Evolutionary conservation across 2,797 vertebrate genomes (phyloP), one percentile per base, ranked within the genome.

Genomic region (Parambassis ranga): DNA sequence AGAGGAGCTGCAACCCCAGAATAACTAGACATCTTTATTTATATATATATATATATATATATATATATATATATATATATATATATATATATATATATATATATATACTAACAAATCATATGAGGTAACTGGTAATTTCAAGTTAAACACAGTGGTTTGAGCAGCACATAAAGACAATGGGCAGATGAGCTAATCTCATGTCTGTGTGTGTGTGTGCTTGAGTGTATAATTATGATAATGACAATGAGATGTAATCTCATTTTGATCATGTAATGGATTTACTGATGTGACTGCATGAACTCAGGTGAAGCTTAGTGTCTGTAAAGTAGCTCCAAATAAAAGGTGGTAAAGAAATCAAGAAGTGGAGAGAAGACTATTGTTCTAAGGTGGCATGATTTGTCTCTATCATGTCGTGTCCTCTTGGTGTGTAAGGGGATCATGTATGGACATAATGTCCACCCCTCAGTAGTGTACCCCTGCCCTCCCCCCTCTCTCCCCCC

Each of bases 381-480:
- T 60, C 22, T 4, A 6, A 42, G 44, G 14, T 30, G 53, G 47
- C 65, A 6, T 47, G 8, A 55, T 60, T 23, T 43, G 26, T 37
- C 28, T 44, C 36, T 48, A 15, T 70, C 39, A 9, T 62, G 56
- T 65, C 73, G 62, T 64, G 35, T 55, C 33, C 44, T 65, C 37
- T 6, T 55, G 32, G 27, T 60, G 16, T 72, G 23, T 67, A 15
- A 22, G 15, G 49, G 50, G 71, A 79, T 43, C 39, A 39, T 53
- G 27, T 53, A 27, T 0, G 42, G 57, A 75, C 55, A 7, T 14
- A 11, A 48, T 19, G 55, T 75, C 80, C 79, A 59, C 47, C 70
- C 59, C 75, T 77, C 46, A 49, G 72, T 53, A 67, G 68, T 53
- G 6, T 33, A 56, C 52, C 75, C 77, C 63, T 64, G 70, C 65